Base-by-base conservation (phyloP, 2,888 invertebrate genomes). In the Apotomis capreana region DNA sequence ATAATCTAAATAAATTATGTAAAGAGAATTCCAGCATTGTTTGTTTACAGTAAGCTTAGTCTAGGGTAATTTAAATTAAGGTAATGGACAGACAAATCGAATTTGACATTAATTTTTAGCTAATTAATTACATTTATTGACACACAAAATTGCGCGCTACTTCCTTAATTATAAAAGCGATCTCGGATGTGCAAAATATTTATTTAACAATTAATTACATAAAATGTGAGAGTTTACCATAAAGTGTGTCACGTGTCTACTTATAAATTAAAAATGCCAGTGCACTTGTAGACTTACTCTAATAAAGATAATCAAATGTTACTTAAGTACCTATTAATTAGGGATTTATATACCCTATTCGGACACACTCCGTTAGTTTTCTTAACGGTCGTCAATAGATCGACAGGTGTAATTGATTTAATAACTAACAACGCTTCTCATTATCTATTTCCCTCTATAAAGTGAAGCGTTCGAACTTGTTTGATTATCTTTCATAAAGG, bases 1-100 rank as follows among this genome's bases (percentile, higher is more conserved):
- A 87, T 84, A 82, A 83, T 86, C 87, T 79, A 84, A 90, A 90
- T 90, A 91, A 91, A 91, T 84, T 85, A 83, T 91, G 89, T 89
- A 86, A 89, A 87, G 83, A 76, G 72, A 78, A 82, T 74, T 82
- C 82, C 80, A 79, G 83, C 82, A 86, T 88, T 89, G 86, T 89
- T 90, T 90, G 83, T 84, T 84, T 84, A 72, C 68, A 80, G 74
- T 78, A 76, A 76, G 70, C 69, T 77, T 77, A 76, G 58, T 73
- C 63, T 71, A 75, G 59, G 68, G 67, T 74, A 69, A 73, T 60
- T 77, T 78, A 76, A 62, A 74, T 65, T 79, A 79, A 73, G 69
- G 71, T 78, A 74, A 74, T 81, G 81, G 81, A 80, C 79, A 80
- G 77, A 76, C 70, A 76, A 76, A 70, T 76, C 70, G 57, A 74